Base-by-base conservation (phyloP, 2,113 vertebrate genomes). In the Hiodon tergisus region DNA sequence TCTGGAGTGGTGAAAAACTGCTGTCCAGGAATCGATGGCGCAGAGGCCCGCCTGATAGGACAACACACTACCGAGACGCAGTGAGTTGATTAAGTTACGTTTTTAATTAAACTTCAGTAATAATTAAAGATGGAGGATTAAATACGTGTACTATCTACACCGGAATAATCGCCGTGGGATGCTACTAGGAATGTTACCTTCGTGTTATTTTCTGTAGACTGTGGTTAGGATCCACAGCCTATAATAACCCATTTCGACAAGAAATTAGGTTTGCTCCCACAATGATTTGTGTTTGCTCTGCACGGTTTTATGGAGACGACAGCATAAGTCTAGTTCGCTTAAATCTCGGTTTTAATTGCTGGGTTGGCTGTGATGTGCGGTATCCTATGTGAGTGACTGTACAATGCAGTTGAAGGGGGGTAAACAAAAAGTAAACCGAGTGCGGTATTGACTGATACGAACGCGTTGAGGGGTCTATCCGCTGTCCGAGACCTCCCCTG, bases 51-150 rank as follows among this genome's bases (percentile, higher is more conserved):
- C 84, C 81, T 91, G 90, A 90, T 88, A 89, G 89, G 90, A 92
- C 90, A 92, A 92, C 91, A 91, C 90, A 87, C 83, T 87, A 90
- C 88, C 89, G 89, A 91, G 88, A 90, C 87, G 88, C 87, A 89
- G 91, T 92, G 91, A 91, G 91, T 91, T 87, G 81, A 81, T 81
- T 77, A 73, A 71, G 67, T 84, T 81, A 75, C 77, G 85, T 84
- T 74, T 83, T 82, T 75, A 83, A 80, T 82, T 86, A 72, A 72
- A 63, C 82, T 78, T 67, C 74, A 31, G 79, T 77, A 79, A 73
- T 81, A 73, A 66, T 31, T 2, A 75, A 65, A 47, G 48, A 65
- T 72, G 73, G 59, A 81, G 72, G 79, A 78, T 81, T 17, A 68
- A 31, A 71, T 79, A 81, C 79, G 79, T 53, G 72, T 67, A 63